A percentile compares a stretch with the other conserved stretches of the same genome.
These are phyloP conservation scores for Nycticryphes semicollaris DNA, from an alignment of 2,113 vertebrate genomes.

Conservation along the genomic window DNA sequence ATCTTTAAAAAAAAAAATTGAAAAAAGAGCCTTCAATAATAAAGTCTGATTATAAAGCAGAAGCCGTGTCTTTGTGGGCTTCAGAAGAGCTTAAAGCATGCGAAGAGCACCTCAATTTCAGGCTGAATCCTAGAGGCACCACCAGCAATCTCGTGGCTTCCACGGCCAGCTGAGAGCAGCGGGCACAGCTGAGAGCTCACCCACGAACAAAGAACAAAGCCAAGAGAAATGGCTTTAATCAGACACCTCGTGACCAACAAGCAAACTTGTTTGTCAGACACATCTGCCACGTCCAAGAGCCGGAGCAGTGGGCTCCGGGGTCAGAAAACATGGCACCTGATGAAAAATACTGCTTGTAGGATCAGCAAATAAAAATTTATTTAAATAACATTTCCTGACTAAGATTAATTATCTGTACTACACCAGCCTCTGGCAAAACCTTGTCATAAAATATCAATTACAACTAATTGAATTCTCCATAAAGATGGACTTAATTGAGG, in stretches of 20 bases:
- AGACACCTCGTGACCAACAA: neutral
- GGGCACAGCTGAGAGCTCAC: slow-evolving; percentile 7
- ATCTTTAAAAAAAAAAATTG: neutral
- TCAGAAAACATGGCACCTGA: neutral
- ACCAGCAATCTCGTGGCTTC: neutral
- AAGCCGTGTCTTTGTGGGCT: neutral
- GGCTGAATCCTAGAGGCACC: neutral
- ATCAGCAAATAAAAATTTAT: neutral
- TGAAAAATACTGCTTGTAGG: neutral
- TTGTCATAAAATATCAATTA: slow-evolving; percentile 25
- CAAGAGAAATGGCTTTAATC: neutral
- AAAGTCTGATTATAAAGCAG: neutral
- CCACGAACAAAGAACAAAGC: neutral
- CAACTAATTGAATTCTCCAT: slow-evolving; percentile 17
- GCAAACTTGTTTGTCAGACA: slow-evolving; percentile 35
- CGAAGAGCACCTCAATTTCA: neutral
- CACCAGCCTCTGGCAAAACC: slow-evolving; percentile 6
- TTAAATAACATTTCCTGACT: neutral
- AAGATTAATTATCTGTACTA: neutral
- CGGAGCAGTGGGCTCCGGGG: neutral
- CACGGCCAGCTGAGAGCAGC: neutral
- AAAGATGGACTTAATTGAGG: slow-evolving; percentile 23
- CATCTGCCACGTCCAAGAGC: neutral
- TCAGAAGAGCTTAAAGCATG: neutral
- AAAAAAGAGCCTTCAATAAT: neutral